These are phyloP conservation scores for Bubalus kerabau DNA, from an alignment of 2,113 vertebrate genomes.

Conservation along the genomic window DNA sequence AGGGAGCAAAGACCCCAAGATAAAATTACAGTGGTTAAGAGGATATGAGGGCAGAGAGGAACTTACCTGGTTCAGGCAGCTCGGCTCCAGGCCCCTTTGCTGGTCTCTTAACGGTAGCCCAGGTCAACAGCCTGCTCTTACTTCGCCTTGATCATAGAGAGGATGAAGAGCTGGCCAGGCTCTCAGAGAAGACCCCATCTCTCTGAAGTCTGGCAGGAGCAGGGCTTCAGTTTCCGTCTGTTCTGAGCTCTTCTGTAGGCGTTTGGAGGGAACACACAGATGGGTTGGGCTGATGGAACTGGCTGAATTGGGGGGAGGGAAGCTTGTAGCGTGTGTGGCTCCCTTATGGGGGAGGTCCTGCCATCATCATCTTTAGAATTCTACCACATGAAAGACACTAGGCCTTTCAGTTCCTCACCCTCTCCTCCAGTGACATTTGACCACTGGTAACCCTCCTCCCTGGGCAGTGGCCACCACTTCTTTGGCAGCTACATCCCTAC, in stretches of 20 bases:
- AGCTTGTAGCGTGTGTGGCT: neutral
- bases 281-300: constrained; percentile 65
- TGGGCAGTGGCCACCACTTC: neutral
- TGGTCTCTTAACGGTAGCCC: neutral
- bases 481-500: neutral
- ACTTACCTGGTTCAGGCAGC: neutral
- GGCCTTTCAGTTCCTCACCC: neutral
- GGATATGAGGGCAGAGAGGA: neutral
- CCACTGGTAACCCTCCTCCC: neutral
- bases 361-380: neutral
- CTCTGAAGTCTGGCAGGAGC: constrained; percentile 22
- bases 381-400: neutral
- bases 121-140: neutral
- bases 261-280: constrained; percentile 73
- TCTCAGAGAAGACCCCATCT: constrained; percentile 36
- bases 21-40: neutral
- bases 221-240: constrained; percentile 56
- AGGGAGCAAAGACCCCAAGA: neutral
- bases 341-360: constrained; percentile 1
- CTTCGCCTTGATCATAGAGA: neutral
- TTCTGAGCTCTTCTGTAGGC: constrained; percentile 70
- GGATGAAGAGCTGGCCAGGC: neutral
- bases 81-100: neutral
- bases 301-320: constrained; percentile 22
- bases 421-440: neutral